Percentiles rank a stretch among this genome's conserved stretches.
These are phyloP conservation scores for Spermophilus dauricus DNA, from an alignment of 2,113 vertebrate genomes.

Conservation along the genomic window DNA sequence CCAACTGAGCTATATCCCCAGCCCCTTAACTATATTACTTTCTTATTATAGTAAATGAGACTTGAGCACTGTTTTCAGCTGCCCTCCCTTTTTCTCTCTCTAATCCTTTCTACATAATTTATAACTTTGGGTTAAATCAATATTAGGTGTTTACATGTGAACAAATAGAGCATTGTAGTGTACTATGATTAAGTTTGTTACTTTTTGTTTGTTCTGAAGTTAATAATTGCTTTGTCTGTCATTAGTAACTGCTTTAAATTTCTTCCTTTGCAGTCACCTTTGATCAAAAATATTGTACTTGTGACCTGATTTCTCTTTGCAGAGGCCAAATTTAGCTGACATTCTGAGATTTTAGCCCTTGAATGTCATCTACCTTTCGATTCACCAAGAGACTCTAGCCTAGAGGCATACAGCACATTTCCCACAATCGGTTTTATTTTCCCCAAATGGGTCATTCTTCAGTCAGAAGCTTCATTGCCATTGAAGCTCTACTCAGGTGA, in stretches of 20 bases:
- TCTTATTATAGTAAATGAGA: not conserved
- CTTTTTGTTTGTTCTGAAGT: constrained; percentile 18
- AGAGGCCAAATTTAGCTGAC: constrained; percentile 59
- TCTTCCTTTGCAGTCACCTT: constrained; percentile 36
- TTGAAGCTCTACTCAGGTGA: not conserved
- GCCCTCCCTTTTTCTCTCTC: not conserved
- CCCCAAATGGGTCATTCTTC: not conserved
- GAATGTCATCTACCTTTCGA: not conserved
- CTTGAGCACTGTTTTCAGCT: not conserved
- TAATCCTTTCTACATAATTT: not conserved
- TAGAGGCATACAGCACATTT: constrained; percentile 16
- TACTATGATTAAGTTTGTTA: not conserved
- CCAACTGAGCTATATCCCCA: not conserved
- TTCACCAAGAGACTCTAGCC: not conserved
- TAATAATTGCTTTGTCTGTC: constrained; percentile 50
- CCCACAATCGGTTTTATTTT: constrained; percentile 4
- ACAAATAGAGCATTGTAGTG: not conserved
- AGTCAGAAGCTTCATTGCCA: not conserved
- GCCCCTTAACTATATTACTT: not conserved
- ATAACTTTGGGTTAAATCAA: constrained; percentile 6
- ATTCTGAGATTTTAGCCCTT: constrained; percentile 16
- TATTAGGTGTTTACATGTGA: not conserved
- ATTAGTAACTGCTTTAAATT: not conserved
- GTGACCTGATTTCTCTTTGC: constrained; percentile 60
- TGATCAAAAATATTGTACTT: constrained; percentile 45